A percentile compares a stretch with the other conserved stretches of the same genome.
Conservation (phyloP, 2,797 vertebrate genomes). For the Acanthis flammea region DNA sequence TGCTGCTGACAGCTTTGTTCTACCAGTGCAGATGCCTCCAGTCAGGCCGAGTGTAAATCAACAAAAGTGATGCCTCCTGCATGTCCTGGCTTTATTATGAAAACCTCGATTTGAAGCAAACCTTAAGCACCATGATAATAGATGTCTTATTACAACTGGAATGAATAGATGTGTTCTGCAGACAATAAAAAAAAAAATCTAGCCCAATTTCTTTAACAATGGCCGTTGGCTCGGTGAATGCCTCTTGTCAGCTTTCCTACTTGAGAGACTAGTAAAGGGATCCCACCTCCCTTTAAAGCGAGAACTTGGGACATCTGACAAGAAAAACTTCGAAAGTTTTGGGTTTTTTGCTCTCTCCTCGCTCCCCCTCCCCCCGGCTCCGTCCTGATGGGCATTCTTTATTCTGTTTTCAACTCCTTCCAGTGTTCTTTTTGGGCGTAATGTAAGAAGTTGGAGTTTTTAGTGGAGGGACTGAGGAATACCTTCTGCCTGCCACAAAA, state of each 20-base stretch:
- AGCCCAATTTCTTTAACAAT: background rate
- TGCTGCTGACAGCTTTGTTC: background rate
- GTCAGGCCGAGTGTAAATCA: background rate
- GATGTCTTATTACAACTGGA: background rate
- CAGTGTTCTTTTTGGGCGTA: background rate
- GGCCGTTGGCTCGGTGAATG: background rate
- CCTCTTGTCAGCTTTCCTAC: background rate
- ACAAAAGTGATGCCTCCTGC: background rate
- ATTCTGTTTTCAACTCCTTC: background rate
- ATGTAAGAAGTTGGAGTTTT: background rate
- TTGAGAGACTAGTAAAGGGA: background rate
- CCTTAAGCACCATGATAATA: background rate
- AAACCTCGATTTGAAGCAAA: background rate
- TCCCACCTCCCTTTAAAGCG: background rate
- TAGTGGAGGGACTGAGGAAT: background rate
- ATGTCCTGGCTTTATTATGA: background rate
- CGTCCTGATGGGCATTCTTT: background rate
- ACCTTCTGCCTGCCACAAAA: background rate
- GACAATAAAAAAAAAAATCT: background rate
- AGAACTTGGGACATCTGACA: background rate
- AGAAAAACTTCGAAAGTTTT: background rate
- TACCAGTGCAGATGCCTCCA: background rate
- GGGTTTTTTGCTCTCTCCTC: background rate
- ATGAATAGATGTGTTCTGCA: background rate
- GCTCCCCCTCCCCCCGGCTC: fast-evolving